Conservation (phyloP, 2,113 vertebrate genomes). For the Ginglymostoma cirratum region DNA sequence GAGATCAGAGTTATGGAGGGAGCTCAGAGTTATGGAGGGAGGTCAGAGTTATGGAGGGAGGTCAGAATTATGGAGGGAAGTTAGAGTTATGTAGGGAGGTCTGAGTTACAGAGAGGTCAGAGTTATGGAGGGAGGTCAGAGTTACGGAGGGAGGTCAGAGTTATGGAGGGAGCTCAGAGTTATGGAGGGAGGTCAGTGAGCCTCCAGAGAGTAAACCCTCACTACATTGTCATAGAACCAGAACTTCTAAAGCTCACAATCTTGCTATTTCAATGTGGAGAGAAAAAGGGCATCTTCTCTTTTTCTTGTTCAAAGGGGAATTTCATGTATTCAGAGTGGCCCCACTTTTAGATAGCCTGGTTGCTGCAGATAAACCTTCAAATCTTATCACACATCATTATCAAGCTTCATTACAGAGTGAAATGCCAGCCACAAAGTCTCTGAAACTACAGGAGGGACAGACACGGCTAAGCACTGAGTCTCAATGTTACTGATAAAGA, state of each 20-base stretch:
- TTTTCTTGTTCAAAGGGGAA: constrained; percentile 12
- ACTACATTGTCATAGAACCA: neutral
- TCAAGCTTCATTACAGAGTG: neutral
- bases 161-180: neutral
- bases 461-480: neutral
- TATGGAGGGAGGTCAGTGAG: neutral
- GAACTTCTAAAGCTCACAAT: neutral
- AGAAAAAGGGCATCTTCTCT: neutral
- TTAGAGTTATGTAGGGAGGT: too few species aligned
- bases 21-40: too few species aligned
- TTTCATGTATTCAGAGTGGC: neutral
- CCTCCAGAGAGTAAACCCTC: neutral
- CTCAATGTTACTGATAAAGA: neutral
- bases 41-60: too few species aligned
- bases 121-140: too few species aligned
- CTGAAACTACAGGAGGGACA: neutral
- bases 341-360: constrained; percentile 6
- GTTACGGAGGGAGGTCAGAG: too few species aligned
- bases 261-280: neutral
- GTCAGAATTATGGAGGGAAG: too few species aligned
- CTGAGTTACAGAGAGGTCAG: too few species aligned
- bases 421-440: neutral
- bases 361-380: neutral
- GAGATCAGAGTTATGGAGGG: too few species aligned
- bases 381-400: neutral